A percentile compares a stretch with the other conserved stretches of the same genome.
Evolutionary conservation across 2,888 invertebrate species (phyloP).

Genomic region (Thera obeliscata): DNA sequence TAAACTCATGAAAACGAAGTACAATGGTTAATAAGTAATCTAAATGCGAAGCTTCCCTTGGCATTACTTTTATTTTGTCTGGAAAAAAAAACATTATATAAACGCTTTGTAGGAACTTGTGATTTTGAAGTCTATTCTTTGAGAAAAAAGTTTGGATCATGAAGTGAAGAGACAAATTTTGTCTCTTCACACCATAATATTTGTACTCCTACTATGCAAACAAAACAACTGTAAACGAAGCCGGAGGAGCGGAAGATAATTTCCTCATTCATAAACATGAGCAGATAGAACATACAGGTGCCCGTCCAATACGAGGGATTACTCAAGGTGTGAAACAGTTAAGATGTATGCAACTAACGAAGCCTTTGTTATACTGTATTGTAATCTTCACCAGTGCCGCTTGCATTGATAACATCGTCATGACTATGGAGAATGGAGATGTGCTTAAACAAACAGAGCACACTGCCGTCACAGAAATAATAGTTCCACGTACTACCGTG

Average conservation of each 20-base stretch:
- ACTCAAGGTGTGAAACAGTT: conserved; percentile 46
- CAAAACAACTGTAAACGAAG: conserved; percentile 30
- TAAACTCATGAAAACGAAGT: conserved; percentile 31
- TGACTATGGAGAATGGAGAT: conserved; percentile 35
- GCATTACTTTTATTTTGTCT: conserved; percentile 11
- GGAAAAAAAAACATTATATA: not conserved
- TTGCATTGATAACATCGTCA: conserved; percentile 45
- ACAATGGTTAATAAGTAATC: conserved; percentile 40
- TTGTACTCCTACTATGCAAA: conserved; percentile 8
- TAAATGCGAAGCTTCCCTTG: conserved; percentile 31
- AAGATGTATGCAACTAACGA: conserved; percentile 39
- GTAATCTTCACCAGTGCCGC: conserved; percentile 39
- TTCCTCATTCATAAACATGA: conserved; percentile 45
- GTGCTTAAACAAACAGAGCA: conserved; percentile 21
- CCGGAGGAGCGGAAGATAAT: conserved; percentile 37
- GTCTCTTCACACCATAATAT: not conserved
- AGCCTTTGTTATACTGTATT: conserved; percentile 32
- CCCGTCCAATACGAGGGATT: conserved; percentile 43
- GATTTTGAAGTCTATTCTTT: too few relatives aligned
- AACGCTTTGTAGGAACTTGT: not conserved
- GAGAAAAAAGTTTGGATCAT: too few relatives aligned
- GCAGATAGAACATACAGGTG: conserved; percentile 39
- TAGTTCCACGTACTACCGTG: not conserved
- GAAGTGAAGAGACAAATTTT: too few relatives aligned
- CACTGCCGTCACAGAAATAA: not conserved